Percentiles rank a stretch among this genome's conserved stretches.
These are phyloP conservation scores for Garrulus glandarius DNA, from an alignment of 2,797 vertebrate species.

Conservation along the genomic window DNA sequence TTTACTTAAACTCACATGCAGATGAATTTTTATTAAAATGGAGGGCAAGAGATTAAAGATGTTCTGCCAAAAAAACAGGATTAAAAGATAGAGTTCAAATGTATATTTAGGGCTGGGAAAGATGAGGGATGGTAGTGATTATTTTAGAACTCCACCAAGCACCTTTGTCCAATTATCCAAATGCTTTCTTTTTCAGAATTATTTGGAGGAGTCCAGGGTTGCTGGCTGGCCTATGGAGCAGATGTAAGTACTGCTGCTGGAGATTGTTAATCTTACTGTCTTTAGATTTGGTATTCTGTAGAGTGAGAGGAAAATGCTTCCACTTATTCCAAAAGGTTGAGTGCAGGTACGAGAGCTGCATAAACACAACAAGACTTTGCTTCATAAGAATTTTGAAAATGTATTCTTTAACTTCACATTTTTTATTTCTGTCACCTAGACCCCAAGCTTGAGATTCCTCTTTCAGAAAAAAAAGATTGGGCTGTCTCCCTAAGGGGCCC, in stretches of 20 bases:
- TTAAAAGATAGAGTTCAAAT: slow-evolving; percentile 48
- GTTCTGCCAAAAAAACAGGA: slow-evolving; percentile 16
- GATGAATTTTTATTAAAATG: neutral
- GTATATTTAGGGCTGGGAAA: slow-evolving; percentile 4
- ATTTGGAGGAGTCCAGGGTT: neutral
- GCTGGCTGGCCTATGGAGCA: slow-evolving; percentile 13
- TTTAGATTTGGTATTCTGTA: neutral
- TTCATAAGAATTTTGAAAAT: neutral
- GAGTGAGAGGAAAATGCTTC: neutral
- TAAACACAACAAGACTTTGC: neutral
- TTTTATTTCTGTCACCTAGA: neutral
- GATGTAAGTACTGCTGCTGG: neutral
- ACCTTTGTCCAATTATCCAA: slow-evolving; percentile 58
- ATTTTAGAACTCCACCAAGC: slow-evolving; percentile 45
- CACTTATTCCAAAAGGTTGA: neutral
- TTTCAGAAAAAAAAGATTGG: neutral
- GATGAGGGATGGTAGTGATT: slow-evolving; percentile 47
- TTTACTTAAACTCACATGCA: slow-evolving; percentile 22
- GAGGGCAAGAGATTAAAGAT: slow-evolving; percentile 24
- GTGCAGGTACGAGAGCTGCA: neutral
- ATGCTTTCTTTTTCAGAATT: slow-evolving; percentile 44
- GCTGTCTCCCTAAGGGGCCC: neutral
- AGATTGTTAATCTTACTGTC: neutral
- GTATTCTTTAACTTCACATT: neutral
- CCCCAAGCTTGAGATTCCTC: neutral